Evolutionary conservation across 2,797 vertebrate species (phyloP).

Genomic region (Sebastes taczanowskii): DNA sequence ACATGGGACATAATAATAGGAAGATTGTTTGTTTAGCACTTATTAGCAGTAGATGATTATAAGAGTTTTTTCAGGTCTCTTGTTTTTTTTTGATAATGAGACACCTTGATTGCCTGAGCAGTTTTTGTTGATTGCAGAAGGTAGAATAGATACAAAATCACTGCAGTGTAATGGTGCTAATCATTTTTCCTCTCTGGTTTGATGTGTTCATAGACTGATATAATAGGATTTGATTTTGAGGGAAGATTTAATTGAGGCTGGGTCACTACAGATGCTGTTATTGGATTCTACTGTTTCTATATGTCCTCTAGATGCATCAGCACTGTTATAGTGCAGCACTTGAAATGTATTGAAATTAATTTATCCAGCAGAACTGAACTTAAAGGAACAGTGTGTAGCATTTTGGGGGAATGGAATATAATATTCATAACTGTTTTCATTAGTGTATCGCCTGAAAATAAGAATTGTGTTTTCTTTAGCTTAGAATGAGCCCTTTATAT

Average conservation of each 20-base stretch:
- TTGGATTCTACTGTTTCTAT: background rate
- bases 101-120: conserved; percentile 19
- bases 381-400: no score
- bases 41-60: background rate
- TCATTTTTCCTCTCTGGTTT: background rate
- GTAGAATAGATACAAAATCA: background rate
- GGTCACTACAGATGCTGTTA: background rate
- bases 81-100: conserved; percentile 13
- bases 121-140: conserved; percentile 22
- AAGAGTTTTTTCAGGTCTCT: background rate
- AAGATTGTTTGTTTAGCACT: background rate
- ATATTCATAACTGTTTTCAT: no score
- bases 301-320: background rate
- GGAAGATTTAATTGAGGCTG: background rate
- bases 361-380: background rate
- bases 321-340: background rate
- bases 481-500: no score
- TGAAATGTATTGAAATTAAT: background rate
- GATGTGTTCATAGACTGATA: background rate
- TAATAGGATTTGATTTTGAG: background rate
- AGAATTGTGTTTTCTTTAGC: no score
- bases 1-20: background rate
- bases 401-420: no score
- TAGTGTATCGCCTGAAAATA: no score
- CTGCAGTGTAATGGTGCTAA: background rate